Evolutionary conservation across 2,888 invertebrate genomes (phyloP).

Genomic region (Plagodis dolabraria): DNA sequence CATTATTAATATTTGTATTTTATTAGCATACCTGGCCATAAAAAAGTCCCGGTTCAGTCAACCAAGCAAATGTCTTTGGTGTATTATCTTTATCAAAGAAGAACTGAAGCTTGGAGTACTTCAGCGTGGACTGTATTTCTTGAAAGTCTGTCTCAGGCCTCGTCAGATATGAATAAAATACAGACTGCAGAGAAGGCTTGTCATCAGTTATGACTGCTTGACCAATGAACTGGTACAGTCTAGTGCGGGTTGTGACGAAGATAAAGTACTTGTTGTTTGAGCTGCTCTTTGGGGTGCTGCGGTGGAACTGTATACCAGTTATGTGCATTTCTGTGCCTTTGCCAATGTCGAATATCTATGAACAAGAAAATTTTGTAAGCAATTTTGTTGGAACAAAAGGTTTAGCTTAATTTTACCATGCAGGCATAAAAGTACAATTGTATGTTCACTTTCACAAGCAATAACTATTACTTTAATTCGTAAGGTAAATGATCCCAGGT

Average conservation of each 20-base stretch:
- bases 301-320: constrained; percentile 94
- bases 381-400: not conserved
- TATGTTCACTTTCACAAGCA: too few relatives aligned
- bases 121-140: constrained; percentile 89
- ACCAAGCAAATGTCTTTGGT: constrained; percentile 94
- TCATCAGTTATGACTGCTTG: constrained; percentile 89
- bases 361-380: constrained; percentile 25
- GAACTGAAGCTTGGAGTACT: constrained; percentile 92
- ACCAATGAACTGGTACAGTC: constrained; percentile 95
- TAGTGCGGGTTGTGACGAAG: constrained; percentile 92
- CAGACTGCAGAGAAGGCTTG: constrained; percentile 90
- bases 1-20: too few relatives aligned
- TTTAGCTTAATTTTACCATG: not conserved
- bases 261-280: constrained; percentile 91
- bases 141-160: constrained; percentile 89
- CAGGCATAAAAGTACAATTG: not conserved
- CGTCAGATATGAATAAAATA: constrained; percentile 91
- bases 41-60: constrained; percentile 93
- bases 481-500: too few relatives aligned
- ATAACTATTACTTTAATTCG: too few relatives aligned
- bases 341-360: constrained; percentile 94
- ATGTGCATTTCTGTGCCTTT: constrained; percentile 91
- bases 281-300: constrained; percentile 74
- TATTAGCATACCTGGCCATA: constrained; percentile 87
- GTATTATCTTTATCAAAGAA: constrained; percentile 87